Conservation (phyloP, 2,113 vertebrate genomes). For the Abramis brama region DNA sequence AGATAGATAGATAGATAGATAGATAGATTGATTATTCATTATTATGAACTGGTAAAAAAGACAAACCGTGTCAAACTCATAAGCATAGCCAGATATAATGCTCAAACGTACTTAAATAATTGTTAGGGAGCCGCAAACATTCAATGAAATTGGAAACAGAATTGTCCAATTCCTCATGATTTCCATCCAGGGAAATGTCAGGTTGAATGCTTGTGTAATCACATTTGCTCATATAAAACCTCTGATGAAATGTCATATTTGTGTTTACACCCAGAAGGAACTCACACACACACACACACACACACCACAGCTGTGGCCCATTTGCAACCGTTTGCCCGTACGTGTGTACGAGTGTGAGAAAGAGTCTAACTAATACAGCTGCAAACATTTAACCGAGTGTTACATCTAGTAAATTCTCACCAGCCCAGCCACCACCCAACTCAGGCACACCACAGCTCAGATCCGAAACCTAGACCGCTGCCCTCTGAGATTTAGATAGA, state of each 20-base stretch:
- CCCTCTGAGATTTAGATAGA: too few species aligned
- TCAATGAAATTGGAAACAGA: background rate
- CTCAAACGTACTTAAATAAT: background rate
- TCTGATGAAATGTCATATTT: slow-evolving; percentile 20
- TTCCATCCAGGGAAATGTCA: slow-evolving; percentile 5
- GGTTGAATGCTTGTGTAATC: background rate
- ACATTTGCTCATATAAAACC: background rate
- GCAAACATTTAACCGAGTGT: slow-evolving; percentile 25
- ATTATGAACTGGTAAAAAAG: background rate
- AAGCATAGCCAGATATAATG: background rate
- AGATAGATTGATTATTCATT: background rate
- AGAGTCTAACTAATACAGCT: slow-evolving; percentile 14
- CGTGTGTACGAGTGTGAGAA: background rate
- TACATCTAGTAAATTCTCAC: slow-evolving; percentile 8
- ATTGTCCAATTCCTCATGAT: background rate
- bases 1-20: background rate
- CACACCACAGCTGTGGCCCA: background rate
- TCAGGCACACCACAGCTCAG: background rate
- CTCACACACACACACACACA: background rate
- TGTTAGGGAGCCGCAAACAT: background rate
- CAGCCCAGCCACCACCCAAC: background rate
- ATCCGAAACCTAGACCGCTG: background rate
- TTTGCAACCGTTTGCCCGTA: slow-evolving; percentile 18
- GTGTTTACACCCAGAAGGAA: background rate
- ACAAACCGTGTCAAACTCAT: background rate